Conservation (phyloP, 2,113 vertebrate genomes). For the Beaufortia kweichowensis region DNA sequence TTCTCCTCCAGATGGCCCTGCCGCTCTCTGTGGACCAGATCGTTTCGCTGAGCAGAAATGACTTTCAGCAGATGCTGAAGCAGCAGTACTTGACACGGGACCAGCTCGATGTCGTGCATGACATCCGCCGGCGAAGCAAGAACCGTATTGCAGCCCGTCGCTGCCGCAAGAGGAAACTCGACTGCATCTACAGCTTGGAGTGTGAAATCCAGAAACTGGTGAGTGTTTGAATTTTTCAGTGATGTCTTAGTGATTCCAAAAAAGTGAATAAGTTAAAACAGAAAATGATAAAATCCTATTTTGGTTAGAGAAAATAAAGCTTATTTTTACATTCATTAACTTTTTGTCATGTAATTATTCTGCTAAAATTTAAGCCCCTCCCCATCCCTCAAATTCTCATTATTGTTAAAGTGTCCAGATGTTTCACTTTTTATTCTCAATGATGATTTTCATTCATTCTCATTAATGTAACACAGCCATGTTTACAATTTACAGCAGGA, state of each 20-base stretch:
- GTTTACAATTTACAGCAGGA: not conserved
- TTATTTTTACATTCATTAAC: not conserved
- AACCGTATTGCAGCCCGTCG: conserved; percentile 93
- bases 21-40: conserved; percentile 88
- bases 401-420: not conserved
- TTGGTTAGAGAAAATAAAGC: not conserved
- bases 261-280: too few species aligned
- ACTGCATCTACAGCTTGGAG: conserved; percentile 94
- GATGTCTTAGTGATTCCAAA: not conserved
- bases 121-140: conserved; percentile 91
- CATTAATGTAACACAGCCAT: not conserved
- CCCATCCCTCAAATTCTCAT: not conserved
- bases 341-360: not conserved
- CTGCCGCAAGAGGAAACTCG: conserved; percentile 94
- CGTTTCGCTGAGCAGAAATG: conserved; percentile 86
- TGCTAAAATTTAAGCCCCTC: not conserved
- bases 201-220: conserved; percentile 95
- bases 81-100: conserved; percentile 84
- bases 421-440: not conserved
- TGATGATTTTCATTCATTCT: not conserved
- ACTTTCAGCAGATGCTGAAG: conserved; percentile 93
- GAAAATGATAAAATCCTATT: too few species aligned
- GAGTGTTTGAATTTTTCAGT: conserved; percentile 46
- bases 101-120: conserved; percentile 91
- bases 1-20: conserved; percentile 81